Base-by-base conservation (phyloP, 2,888 invertebrate species). In the Noctua comes region DNA sequence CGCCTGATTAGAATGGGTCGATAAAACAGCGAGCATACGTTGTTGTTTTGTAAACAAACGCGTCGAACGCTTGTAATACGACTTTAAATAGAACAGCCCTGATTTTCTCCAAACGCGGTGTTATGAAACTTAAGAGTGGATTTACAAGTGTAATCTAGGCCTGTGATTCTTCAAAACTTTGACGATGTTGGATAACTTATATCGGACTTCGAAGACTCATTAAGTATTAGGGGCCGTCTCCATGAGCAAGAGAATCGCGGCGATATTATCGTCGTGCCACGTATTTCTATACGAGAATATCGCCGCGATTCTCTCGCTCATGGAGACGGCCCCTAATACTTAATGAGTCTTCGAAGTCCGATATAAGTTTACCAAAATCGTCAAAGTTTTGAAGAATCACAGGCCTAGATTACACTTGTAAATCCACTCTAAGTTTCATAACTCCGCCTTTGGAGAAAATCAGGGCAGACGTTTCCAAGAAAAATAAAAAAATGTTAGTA, bases 1-100 rank as follows among this genome's bases (percentile, higher is more conserved):
- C 62, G 10, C 1, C 54, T 75, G 85, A 87, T 84, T 79, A 75
- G 43, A 62, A 24, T 13, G 27, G 71, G 73, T 75, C 85, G 75
- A 87, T 76, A 84, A 40, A 66, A 48, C 40, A 43, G 13, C 21
- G 21, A 2, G 24, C n/a, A 6, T 54, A 65, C 46, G 31, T 13
- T n/a, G 16, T 57, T 85, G 82, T 85, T 87, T 87, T 62, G 46
- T 65, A 87, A 85, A 87, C 85, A 85, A 68, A 71, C 73, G 16
- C 59, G n/a, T 31, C 51, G 31, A 57, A 36, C 54, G 54, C 8
- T 16, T 66, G 6, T 27, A 62, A n/a, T 43, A 66, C 40, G 21
- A 51, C 43, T 84, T 59, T 10, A 65, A 68, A 83, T 78, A 78
- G 43, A 68, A 59, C 36, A 48, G 73, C 27, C 6, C 62, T 54